These are phyloP conservation scores for Drosophila acutilabella DNA, from an alignment of 2,888 invertebrate species.

Conservation along the genomic window DNA sequence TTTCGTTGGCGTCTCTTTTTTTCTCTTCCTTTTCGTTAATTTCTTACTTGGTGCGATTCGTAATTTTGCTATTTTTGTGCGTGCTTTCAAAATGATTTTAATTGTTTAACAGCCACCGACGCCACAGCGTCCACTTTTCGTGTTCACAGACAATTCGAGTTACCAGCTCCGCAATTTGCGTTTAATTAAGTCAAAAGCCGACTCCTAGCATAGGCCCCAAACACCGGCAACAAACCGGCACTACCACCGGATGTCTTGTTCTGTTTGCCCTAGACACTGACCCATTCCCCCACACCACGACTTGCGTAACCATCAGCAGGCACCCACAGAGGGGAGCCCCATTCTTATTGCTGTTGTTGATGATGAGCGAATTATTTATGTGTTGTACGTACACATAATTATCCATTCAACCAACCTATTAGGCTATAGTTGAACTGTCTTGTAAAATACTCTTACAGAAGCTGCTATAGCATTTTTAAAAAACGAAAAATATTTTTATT, in stretches of 20 bases:
- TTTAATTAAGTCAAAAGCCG: conserved; percentile 74
- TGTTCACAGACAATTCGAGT: conserved; percentile 61
- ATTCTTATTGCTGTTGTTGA: conserved; percentile 25
- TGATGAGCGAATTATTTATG: conserved; percentile 75
- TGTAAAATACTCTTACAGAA: conserved; percentile 22
- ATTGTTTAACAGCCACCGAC: conserved; percentile 45
- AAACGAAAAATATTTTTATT: background rate
- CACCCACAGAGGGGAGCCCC: conserved; percentile 44
- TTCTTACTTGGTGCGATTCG: conserved; percentile 41
- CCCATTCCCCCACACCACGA: background rate
- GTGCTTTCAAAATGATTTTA: conserved; percentile 68
- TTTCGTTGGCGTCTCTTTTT: conserved; percentile 28
- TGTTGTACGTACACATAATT: conserved; percentile 78
- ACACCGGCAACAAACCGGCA: conserved; percentile 22
- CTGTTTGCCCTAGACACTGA: conserved; percentile 36
- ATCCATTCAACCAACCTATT: conserved; percentile 54
- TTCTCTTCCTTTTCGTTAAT: background rate
- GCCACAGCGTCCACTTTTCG: conserved; percentile 38
- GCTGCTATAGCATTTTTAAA: background rate
- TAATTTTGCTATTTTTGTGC: conserved; percentile 65
- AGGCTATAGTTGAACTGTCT: conserved; percentile 31
- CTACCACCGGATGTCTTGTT: conserved; percentile 74
- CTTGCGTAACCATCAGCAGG: conserved; percentile 5
- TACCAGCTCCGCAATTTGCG: conserved; percentile 73
- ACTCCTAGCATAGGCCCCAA: conserved; percentile 27